Base-by-base conservation (phyloP, 2,888 invertebrate species). In the Agonopterix arenella region DNA sequence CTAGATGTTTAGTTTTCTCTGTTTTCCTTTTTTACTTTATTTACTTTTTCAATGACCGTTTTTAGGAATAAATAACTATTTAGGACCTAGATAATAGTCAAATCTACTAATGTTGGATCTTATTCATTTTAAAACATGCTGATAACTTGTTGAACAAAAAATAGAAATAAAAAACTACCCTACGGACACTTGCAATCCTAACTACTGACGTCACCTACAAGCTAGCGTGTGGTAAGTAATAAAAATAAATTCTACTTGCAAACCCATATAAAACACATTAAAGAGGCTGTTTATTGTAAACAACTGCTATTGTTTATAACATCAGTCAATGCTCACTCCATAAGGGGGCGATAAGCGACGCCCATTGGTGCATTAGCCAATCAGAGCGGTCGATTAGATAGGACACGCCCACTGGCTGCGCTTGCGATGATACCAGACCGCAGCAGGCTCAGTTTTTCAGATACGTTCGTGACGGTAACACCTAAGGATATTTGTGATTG, bases 181-280 rank as follows among this genome's bases (percentile, higher is more conserved):
- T 37, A 36, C 41, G 8, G 13, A 5, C 41, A 13, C 28, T 28
- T 28, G 28, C 28, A 5, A 5, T 28, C 28, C 62, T 66, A 64
- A 70, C 60, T 69, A 68, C 69, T 82, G 80, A 82, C 79, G 78
- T 68, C 79, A 80, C 70, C 69, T 64, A 57, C 59, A 68, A 62
- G 28, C 28, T 28, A 28, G 28, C 28, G 28, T 28, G 28, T 28
- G 59, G 72, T 72, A 63, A 58, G 71, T 72, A 77, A 83, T 86
- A 78, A 85, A 86, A 79, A 78, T 70, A 60, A 76, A 79, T 78
- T 70, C 71, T 70, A 75, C 80, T 79, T 73, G 74, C 74, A 73
- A 76, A 82, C 73, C 40, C 78, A 80, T 86, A 88, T 85, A 88
- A 86, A 85, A 84, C 77, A 77, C 80, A 85, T 85, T 82, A 84